A percentile compares a stretch with the other conserved stretches of the same genome.
phyloP scores from a whole-genome alignment of 2,888 invertebrate genomes.

The Hydroisotoma schaefferi region DNA sequence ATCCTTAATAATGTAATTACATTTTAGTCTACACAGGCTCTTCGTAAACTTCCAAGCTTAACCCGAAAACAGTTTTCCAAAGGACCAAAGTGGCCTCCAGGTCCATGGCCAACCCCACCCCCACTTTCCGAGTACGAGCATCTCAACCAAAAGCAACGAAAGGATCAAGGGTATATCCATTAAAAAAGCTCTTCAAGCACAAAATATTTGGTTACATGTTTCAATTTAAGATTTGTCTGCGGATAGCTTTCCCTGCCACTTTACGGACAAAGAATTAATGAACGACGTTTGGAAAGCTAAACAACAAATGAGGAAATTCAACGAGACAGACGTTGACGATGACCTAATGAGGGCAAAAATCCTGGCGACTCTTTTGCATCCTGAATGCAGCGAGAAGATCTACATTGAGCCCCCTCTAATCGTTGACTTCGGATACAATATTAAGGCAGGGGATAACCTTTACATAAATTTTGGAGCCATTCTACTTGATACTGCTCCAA shows the following conservation, averaged over 20 bases:
- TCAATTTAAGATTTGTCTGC: not conserved
- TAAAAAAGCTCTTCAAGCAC: not conserved
- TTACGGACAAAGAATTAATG: not conserved
- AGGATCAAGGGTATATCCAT: conserved; percentile 1
- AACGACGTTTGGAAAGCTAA: not conserved
- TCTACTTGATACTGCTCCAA: not conserved
- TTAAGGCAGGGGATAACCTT: not conserved
- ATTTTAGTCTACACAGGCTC: too few relatives aligned
- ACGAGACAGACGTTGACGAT: not conserved
- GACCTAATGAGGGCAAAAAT: not conserved
- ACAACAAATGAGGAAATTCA: not conserved
- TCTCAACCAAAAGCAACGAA: not conserved
- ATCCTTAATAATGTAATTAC: too few relatives aligned
- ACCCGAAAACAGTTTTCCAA: too few relatives aligned
- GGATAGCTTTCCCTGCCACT: not conserved
- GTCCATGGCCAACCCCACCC: not conserved
- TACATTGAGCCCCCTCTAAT: conserved; percentile 1
- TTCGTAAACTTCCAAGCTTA: too few relatives aligned
- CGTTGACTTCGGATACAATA: conserved; percentile 1
- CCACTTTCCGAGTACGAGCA: not conserved
- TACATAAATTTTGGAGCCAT: not conserved
- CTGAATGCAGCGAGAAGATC: not conserved
- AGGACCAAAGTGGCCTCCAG: not conserved
- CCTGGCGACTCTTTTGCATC: not conserved
- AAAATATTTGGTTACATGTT: not conserved